Evolutionary conservation across 2,888 invertebrate genomes (phyloP).

Genomic region (Meliscaeva auricollis): DNA sequence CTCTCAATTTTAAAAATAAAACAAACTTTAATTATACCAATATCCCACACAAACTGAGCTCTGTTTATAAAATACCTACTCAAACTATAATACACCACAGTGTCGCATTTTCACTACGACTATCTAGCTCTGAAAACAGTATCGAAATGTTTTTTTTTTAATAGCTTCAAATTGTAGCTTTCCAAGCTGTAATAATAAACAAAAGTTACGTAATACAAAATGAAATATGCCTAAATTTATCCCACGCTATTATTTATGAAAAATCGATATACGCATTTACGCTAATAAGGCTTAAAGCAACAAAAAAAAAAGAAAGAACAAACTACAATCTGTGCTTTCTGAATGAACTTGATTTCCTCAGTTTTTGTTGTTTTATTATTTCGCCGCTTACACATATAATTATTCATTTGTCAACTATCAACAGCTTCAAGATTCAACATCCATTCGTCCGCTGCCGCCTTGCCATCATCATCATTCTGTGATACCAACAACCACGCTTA

Average conservation of each 20-base stretch:
- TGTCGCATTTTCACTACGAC: not conserved
- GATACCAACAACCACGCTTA: constrained; percentile 27
- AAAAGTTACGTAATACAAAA: constrained; percentile 21
- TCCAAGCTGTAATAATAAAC: constrained; percentile 19
- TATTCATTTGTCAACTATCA: constrained; percentile 45
- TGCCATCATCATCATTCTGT: constrained; percentile 2
- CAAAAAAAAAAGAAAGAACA: not conserved
- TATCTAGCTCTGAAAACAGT: too few relatives aligned
- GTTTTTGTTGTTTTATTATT: not conserved
- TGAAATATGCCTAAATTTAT: constrained; percentile 30
- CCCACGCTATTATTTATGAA: constrained; percentile 29
- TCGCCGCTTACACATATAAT: constrained; percentile 21
- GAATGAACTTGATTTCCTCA: constrained; percentile 64
- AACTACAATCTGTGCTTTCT: constrained; percentile 30
- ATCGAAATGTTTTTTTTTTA: too few relatives aligned
- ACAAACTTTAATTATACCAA: not conserved
- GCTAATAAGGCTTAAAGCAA: constrained; percentile 30
- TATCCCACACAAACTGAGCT: constrained; percentile 9
- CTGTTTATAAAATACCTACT: not conserved
- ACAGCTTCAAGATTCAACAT: constrained; percentile 17
- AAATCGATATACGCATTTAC: constrained; percentile 35
- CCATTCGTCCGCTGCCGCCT: not conserved
- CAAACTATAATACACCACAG: not conserved
- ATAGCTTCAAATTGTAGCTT: not conserved
- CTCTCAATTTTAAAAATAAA: constrained; percentile 7